A percentile compares a stretch with the other conserved stretches of the same genome.
These are phyloP conservation scores for Euura lappo DNA, from an alignment of 1,140 invertebrate genomes.

Conservation along the genomic window DNA sequence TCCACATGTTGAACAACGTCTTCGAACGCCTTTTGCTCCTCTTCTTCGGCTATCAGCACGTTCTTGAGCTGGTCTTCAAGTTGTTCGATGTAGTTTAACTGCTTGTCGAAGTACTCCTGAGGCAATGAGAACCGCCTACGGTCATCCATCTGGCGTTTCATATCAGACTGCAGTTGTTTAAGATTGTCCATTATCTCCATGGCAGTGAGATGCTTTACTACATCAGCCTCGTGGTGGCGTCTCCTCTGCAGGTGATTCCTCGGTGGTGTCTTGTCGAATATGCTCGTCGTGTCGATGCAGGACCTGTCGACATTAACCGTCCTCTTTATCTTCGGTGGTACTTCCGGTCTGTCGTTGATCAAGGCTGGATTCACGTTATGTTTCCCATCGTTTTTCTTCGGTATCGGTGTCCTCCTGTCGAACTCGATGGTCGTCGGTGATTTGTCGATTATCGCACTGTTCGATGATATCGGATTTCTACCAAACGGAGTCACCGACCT, in stretches of 20 bases:
- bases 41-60: slow-evolving; percentile 44
- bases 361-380: slow-evolving; percentile 48
- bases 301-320: slow-evolving; percentile 49
- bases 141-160: slow-evolving; percentile 42
- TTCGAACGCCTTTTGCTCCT: slow-evolving; percentile 33
- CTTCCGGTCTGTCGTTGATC: slow-evolving; percentile 48
- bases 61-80: slow-evolving; percentile 50
- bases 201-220: slow-evolving; percentile 35
- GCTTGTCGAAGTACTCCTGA: slow-evolving; percentile 70
- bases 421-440: slow-evolving; percentile 24
- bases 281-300: slow-evolving; percentile 55
- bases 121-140: slow-evolving; percentile 65
- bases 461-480: slow-evolving; percentile 45
- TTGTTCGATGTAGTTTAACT: slow-evolving; percentile 72
- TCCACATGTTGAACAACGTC: slow-evolving; percentile 29
- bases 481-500: slow-evolving; percentile 32
- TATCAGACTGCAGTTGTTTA: slow-evolving; percentile 41
- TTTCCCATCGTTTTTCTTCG: slow-evolving; percentile 9
- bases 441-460: slow-evolving; percentile 51
- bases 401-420: slow-evolving; percentile 15
- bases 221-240: slow-evolving; percentile 23
- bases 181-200: slow-evolving; percentile 46
- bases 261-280: slow-evolving; percentile 46
- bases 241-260: slow-evolving; percentile 31
- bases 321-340: slow-evolving; percentile 41